Base-by-base conservation (phyloP, 37 sponge, comb jelly and placozoan species). In the Chondrilla cf. caribensis region DNA sequence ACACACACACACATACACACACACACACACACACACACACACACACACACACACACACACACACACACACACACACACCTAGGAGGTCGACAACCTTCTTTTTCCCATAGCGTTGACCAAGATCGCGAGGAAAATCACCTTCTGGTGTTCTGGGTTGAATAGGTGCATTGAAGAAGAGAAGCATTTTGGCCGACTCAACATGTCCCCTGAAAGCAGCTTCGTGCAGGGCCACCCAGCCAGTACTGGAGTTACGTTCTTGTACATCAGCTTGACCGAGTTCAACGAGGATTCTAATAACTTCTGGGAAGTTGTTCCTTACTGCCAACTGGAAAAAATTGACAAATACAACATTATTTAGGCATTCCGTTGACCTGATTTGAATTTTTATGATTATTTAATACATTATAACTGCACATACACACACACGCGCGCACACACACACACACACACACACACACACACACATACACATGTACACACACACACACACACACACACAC, bases 221-320 rank as follows among this genome's bases (percentile, higher is more conserved):
- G 47, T 97, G 98, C 1, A 97, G 84, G 5, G 95, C 92, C 65
- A 93, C 93, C 98, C 98, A 97, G 0, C 92, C 94, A 5, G 98
- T 97, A 26, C 84, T 82, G 26, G 89, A 58, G 62, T 92, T 95
- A 41, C 97, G 60, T 70, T 96, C 97, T 67, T 96, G 97, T 15
- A 93, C 91, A 41, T 93, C 91, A 9, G 96, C 93, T 43, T 73
- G 78, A 8, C 91, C 96, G 15, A 36, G 57, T 71, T 86, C 88
- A 9, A 90, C 83, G 54, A 94, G 72, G 47, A 83, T 21, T 9
- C 77, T 58, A 18, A 87, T 58, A 19, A 62, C 60, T 0, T 90
- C 86, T 22, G 67, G 31, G 65, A 88, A 80, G 37, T 83, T 72
- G 70, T 83, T 83, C 51, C 85, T 55, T 9, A 85, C 85, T 8